Percentiles rank a stretch among this genome's conserved stretches.
These are phyloP conservation scores for Hydraecia micacea DNA, from an alignment of 2,888 invertebrate species.

Conservation along the genomic window DNA sequence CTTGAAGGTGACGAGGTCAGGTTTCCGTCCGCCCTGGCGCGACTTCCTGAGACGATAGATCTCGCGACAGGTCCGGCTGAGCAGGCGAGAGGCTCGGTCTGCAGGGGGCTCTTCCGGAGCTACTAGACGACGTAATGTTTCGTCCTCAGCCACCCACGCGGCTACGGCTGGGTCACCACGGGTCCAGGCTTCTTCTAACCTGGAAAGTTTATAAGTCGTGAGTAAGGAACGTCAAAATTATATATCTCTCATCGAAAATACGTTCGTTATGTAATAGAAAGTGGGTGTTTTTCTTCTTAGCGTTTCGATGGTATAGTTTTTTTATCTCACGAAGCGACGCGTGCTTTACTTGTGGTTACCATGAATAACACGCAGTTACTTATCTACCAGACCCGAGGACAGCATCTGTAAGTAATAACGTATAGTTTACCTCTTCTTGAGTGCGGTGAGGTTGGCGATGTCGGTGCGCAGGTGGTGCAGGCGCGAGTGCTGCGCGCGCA, in stretches of 20 bases:
- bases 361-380: background rate
- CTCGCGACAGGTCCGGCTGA: conserved; percentile 97
- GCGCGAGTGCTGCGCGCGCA: conserved; percentile 97
- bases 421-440: conserved; percentile 91
- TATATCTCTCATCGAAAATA: background rate
- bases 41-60: conserved; percentile 97
- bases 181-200: conserved; percentile 95
- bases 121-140: conserved; percentile 94
- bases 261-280: background rate
- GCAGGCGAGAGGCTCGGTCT: conserved; percentile 94
- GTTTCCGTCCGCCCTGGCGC: conserved; percentile 96
- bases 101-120: conserved; percentile 88
- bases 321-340: background rate
- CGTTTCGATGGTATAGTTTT: background rate
- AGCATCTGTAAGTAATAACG: background rate
- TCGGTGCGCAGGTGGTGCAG: conserved; percentile 96
- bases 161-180: conserved; percentile 96
- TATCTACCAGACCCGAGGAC: background rate
- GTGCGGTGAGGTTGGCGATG: conserved; percentile 94
- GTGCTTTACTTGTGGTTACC: background rate
- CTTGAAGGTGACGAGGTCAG: conserved; percentile 95
- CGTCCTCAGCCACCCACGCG: conserved; percentile 96
- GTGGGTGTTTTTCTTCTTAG: background rate
- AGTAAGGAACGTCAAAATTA: background rate
- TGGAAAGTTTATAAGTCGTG: conserved; percentile 65